These are phyloP conservation scores for Calidris pygmaea DNA, from an alignment of 2,113 vertebrate species.

Conservation along the genomic window DNA sequence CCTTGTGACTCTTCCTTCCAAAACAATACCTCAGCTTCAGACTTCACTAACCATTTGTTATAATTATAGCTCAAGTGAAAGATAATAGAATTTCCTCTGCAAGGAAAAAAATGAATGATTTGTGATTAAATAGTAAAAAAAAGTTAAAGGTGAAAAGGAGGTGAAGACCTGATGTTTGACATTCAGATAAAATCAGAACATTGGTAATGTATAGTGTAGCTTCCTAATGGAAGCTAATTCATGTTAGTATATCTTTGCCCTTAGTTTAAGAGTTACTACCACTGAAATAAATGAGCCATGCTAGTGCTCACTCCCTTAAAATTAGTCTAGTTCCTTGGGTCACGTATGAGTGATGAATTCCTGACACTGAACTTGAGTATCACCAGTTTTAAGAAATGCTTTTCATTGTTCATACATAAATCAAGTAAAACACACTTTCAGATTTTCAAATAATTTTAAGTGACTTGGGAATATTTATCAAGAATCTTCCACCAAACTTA, in stretches of 20 bases:
- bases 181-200: not conserved
- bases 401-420: not conserved
- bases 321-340: not conserved
- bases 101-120: not conserved
- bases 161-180: not conserved
- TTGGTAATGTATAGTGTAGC: not conserved
- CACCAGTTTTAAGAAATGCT: not conserved
- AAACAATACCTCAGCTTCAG: not conserved
- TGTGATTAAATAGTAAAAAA: not conserved
- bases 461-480: not conserved
- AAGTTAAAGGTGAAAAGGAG: not conserved
- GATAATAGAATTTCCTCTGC: not conserved
- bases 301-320: not conserved
- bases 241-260: not conserved
- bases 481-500: not conserved
- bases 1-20: not conserved
- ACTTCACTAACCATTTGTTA: not conserved
- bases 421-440: not conserved
- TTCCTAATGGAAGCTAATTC: not conserved
- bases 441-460: not conserved
- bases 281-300: not conserved
- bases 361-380: not conserved
- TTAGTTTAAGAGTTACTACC: not conserved
- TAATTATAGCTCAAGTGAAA: not conserved
- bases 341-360: not conserved